These are phyloP conservation scores for Drosophila birchii DNA, from an alignment of 2,888 invertebrate species.

Conservation along the genomic window DNA sequence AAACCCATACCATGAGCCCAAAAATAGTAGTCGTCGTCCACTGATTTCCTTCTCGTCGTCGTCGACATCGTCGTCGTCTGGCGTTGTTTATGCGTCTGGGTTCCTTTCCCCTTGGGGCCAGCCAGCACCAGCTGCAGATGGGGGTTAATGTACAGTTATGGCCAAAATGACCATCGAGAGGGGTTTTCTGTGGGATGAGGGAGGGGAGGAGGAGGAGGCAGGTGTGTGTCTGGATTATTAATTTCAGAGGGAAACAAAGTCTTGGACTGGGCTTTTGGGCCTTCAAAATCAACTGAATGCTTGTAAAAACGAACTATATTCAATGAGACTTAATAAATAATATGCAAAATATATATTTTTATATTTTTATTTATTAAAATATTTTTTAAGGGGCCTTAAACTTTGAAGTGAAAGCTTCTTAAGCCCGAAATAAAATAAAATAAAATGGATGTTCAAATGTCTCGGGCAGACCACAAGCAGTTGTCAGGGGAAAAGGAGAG, in stretches of 20 bases:
- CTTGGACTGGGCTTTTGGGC: neutral
- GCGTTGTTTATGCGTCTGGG: slow-evolving; percentile 72
- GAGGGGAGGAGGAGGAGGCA: slow-evolving; percentile 18
- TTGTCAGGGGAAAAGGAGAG: slow-evolving; percentile 67
- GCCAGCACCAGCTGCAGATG: slow-evolving; percentile 5
- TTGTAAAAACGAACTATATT: neutral
- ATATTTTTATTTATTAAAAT: neutral
- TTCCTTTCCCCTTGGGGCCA: slow-evolving; percentile 11
- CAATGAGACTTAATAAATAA: neutral
- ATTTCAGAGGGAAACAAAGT: slow-evolving; percentile 3
- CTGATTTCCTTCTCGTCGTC: slow-evolving; percentile 46
- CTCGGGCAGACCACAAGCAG: slow-evolving; percentile 80
- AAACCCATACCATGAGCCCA: slow-evolving; percentile 2
- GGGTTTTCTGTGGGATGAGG: neutral
- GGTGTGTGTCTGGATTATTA: slow-evolving; percentile 47
- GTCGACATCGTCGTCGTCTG: slow-evolving; percentile 29
- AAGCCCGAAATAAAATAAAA: slow-evolving; percentile 75
- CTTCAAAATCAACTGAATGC: neutral
- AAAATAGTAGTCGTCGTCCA: slow-evolving; percentile 56
- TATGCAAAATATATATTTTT: neutral
- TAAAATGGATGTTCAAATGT: slow-evolving; percentile 80
- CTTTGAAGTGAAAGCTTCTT: slow-evolving; percentile 16
- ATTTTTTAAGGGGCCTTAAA: neutral
- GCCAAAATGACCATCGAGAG: slow-evolving; percentile 43
- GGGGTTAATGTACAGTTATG: slow-evolving; percentile 51